phyloP scores from a whole-genome alignment of 2,797 vertebrate genomes.

The Acestrorhynchus altus region DNA sequence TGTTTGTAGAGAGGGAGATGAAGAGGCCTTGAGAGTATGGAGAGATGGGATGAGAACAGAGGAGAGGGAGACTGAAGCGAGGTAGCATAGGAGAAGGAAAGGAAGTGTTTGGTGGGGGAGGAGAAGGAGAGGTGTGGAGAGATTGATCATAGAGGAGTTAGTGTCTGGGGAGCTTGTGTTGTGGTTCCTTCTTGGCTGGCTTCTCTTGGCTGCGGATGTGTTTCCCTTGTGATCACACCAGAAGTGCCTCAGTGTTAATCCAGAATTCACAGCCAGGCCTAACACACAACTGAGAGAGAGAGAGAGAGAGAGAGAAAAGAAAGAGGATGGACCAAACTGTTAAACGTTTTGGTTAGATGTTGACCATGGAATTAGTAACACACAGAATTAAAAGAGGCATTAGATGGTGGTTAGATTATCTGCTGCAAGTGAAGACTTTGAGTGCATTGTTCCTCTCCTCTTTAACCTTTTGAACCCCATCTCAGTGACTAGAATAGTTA shows the following conservation, averaged over 20 bases:
- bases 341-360: conserved; percentile 18
- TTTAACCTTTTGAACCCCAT: conserved; percentile 18
- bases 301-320: conserved; percentile 17
- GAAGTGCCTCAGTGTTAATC: conserved; percentile 46
- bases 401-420: background rate
- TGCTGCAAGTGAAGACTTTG: conserved; percentile 1
- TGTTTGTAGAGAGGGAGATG: background rate
- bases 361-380: conserved; percentile 22
- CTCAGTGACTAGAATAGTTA: background rate
- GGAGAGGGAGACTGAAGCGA: background rate
- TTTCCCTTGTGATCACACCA: conserved; percentile 46
- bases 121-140: conserved; percentile 44
- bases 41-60: background rate
- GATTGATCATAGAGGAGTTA: conserved; percentile 50
- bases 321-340: conserved; percentile 9
- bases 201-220: conserved; percentile 56
- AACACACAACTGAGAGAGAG: conserved; percentile 30
- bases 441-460: background rate
- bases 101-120: conserved; percentile 39
- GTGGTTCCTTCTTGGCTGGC: conserved; percentile 55
- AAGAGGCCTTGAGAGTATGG: conserved; percentile 17
- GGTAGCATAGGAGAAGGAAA: conserved; percentile 42
- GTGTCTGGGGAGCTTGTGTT: conserved; percentile 58
- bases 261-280: conserved; percentile 39
- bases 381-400: background rate